Evolutionary conservation across 2,888 invertebrate genomes (phyloP).

Genomic region (Melitaea athalia): DNA sequence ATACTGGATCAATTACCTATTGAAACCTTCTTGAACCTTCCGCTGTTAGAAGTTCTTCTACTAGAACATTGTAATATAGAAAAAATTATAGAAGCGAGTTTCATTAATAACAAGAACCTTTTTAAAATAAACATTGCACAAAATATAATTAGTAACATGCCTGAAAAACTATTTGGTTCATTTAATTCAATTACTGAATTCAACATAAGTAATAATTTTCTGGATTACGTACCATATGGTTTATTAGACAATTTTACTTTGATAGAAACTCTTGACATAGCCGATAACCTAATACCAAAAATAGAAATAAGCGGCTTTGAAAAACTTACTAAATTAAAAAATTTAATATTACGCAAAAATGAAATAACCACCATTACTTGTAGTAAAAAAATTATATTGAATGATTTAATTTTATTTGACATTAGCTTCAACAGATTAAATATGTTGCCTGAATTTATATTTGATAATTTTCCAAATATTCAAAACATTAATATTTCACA

Average conservation of each 20-base stretch:
- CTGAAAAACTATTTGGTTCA: slow-evolving; percentile 85
- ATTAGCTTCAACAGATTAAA: slow-evolving; percentile 70
- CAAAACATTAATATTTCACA: slow-evolving; percentile 72
- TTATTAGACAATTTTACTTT: slow-evolving; percentile 88
- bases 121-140: slow-evolving; percentile 87
- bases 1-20: slow-evolving; percentile 88
- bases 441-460: slow-evolving; percentile 60
- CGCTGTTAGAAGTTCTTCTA: slow-evolving; percentile 88
- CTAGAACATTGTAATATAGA: slow-evolving; percentile 87
- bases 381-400: slow-evolving; percentile 64
- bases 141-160: slow-evolving; percentile 86
- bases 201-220: slow-evolving; percentile 87
- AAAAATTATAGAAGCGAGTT: slow-evolving; percentile 86
- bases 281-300: slow-evolving; percentile 85
- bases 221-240: slow-evolving; percentile 89
- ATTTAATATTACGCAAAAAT: slow-evolving; percentile 69
- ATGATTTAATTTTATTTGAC: slow-evolving; percentile 65
- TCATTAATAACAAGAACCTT: slow-evolving; percentile 88
- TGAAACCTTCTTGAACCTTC: slow-evolving; percentile 87
- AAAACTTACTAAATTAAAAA: slow-evolving; percentile 65
- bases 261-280: slow-evolving; percentile 87
- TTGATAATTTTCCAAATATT: slow-evolving; percentile 72
- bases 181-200: slow-evolving; percentile 88
- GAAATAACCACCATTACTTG: slow-evolving; percentile 68
- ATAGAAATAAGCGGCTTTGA: slow-evolving; percentile 85